Evolutionary conservation across 2,888 invertebrate genomes (phyloP).

Genomic region (Temnothorax ravouxi): DNA sequence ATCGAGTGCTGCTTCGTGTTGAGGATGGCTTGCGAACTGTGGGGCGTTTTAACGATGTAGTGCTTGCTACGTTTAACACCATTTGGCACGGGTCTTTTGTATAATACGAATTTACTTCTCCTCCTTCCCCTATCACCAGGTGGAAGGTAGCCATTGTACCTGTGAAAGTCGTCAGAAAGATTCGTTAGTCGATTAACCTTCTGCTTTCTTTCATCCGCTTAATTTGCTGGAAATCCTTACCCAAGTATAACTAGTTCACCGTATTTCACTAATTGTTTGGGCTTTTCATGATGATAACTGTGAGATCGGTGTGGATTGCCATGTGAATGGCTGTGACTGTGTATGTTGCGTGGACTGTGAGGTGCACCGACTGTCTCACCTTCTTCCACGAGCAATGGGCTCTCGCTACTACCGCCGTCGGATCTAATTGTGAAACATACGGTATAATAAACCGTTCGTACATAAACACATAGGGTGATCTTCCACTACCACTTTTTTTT

Average conservation of each 20-base stretch:
- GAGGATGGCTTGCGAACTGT: constrained; percentile 97
- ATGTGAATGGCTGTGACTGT: constrained; percentile 82
- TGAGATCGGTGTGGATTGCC: constrained; percentile 82
- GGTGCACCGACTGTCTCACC: constrained; percentile 85
- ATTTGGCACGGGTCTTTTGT: constrained; percentile 94
- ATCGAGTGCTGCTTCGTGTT: constrained; percentile 98
- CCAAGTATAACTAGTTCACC: constrained; percentile 98
- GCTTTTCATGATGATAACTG: constrained; percentile 92
- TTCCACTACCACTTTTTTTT: background rate
- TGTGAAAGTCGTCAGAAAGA: constrained; percentile 82
- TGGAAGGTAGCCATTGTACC: constrained; percentile 97
- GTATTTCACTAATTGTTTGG: constrained; percentile 93
- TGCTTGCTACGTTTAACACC: constrained; percentile 98
- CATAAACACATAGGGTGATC: background rate
- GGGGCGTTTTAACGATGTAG: constrained; percentile 98
- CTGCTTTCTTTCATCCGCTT: background rate
- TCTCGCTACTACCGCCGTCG: constrained; percentile 85
- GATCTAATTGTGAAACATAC: constrained; percentile 77
- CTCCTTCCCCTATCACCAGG: constrained; percentile 97
- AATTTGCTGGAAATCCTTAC: constrained; percentile 87
- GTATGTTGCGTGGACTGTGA: constrained; percentile 84
- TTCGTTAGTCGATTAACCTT: background rate
- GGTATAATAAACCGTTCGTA: constrained; percentile 9
- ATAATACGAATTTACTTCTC: constrained; percentile 97
- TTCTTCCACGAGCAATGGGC: constrained; percentile 85